Percentiles rank a stretch among this genome's conserved stretches.
Conservation (phyloP, 2,797 vertebrate genomes). For the Loriculus beryllinus region DNA sequence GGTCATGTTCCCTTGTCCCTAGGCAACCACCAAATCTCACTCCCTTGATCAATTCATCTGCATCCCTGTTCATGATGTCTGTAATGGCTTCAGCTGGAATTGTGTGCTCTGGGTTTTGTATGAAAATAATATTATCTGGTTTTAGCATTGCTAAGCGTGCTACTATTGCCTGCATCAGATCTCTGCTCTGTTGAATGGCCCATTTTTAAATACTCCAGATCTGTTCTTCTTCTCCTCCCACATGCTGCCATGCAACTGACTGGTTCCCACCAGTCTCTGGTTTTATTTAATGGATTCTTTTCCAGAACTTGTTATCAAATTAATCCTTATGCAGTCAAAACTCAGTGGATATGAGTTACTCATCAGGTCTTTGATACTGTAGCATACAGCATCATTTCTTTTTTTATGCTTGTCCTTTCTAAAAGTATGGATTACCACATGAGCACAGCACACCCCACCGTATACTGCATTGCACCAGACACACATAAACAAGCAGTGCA, state of each 20-base stretch:
- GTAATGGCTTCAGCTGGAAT: not conserved
- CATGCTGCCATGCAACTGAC: not conserved
- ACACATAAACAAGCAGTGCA: not conserved
- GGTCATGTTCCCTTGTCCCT: slow-evolving; percentile 31
- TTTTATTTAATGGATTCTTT: not conserved
- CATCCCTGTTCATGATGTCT: not conserved
- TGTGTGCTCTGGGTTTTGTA: not conserved
- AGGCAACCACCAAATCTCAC: slow-evolving; percentile 39
- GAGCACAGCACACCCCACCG: not conserved
- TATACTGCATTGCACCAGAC: not conserved
- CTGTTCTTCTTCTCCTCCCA: not conserved
- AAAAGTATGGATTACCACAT: not conserved
- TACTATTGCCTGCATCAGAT: not conserved
- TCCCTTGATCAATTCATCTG: slow-evolving; percentile 32
- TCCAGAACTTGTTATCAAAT: not conserved
- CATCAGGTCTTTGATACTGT: not conserved
- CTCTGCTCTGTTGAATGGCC: not conserved
- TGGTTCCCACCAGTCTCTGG: not conserved
- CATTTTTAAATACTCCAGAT: slow-evolving; percentile 8
- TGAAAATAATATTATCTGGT: not conserved
- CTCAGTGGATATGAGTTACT: not conserved
- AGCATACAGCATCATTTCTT: not conserved
- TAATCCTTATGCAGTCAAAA: not conserved
- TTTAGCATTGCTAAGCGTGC: slow-evolving; percentile 7
- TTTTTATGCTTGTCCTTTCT: not conserved